Evolutionary conservation across 2,888 invertebrate species (phyloP).

Genomic region (Acrobasis suavella): DNA sequence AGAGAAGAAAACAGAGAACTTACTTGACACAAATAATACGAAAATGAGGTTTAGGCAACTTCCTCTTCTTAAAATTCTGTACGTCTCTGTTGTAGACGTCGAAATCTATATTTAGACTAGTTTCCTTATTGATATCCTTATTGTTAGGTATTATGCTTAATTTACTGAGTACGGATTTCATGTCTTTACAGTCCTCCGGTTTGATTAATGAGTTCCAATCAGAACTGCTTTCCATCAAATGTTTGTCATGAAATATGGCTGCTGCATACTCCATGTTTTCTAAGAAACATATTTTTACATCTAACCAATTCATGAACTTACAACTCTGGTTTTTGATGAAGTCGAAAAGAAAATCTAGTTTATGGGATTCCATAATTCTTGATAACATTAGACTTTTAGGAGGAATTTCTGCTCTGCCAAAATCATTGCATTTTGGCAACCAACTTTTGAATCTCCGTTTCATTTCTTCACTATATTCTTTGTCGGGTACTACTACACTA

Average conservation of each 20-base stretch:
- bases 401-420: slow-evolving; percentile 60
- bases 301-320: slow-evolving; percentile 57
- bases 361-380: slow-evolving; percentile 42
- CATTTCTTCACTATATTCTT: slow-evolving; percentile 36
- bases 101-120: slow-evolving; percentile 55
- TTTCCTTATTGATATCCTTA: slow-evolving; percentile 38
- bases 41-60: slow-evolving; percentile 67
- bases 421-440: slow-evolving; percentile 59
- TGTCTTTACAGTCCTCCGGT: slow-evolving; percentile 56
- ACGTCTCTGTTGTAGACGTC: slow-evolving; percentile 74
- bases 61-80: slow-evolving; percentile 64
- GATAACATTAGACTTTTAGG: slow-evolving; percentile 36
- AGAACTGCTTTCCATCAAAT: slow-evolving; percentile 34
- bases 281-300: slow-evolving; percentile 60
- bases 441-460: slow-evolving; percentile 50
- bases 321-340: slow-evolving; percentile 48
- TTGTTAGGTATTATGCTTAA: slow-evolving; percentile 58
- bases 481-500: slow-evolving; percentile 17
- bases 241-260: slow-evolving; percentile 41
- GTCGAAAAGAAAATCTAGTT: slow-evolving; percentile 55
- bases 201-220: slow-evolving; percentile 50
- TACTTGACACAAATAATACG: slow-evolving; percentile 68
- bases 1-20: too few relatives aligned
- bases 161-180: slow-evolving; percentile 54
- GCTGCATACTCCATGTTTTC: slow-evolving; percentile 53